These are phyloP conservation scores for Frankliniella fusca DNA, from an alignment of 2,888 invertebrate species.

Conservation along the genomic window DNA sequence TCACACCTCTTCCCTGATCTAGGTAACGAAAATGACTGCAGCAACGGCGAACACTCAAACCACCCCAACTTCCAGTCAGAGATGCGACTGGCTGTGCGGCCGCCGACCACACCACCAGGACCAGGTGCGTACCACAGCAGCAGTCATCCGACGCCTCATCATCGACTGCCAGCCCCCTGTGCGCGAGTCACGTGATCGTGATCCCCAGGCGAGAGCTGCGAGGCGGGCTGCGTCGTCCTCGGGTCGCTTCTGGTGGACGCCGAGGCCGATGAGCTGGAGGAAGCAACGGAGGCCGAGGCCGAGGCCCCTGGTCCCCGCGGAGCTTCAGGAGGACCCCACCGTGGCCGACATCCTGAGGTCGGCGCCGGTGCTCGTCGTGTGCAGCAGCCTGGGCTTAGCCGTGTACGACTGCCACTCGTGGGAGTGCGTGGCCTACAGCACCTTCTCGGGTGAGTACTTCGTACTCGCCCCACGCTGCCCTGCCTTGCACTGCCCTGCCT, in stretches of 20 bases:
- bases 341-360: conserved; percentile 28
- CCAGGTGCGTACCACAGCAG: not conserved
- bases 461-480: not conserved
- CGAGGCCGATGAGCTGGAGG: not conserved
- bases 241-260: not conserved
- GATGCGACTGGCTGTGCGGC: not conserved
- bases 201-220: not conserved
- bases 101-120: not conserved
- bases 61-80: not conserved
- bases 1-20: too few species aligned
- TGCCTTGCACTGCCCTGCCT: too few species aligned
- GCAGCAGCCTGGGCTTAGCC: conserved; percentile 33
- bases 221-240: not conserved
- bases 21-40: too few species aligned
- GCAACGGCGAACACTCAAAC: not conserved
- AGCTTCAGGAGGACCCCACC: not conserved
- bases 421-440: conserved; percentile 27
- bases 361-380: conserved; percentile 31
- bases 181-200: not conserved
- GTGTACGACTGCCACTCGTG: conserved; percentile 34
- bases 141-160: not conserved
- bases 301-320: not conserved
- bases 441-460: not conserved
- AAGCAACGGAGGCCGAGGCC: not conserved
- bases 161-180: not conserved